phyloP scores from a whole-genome alignment of 2,113 vertebrate species.

The Corydoras sp. region DNA sequence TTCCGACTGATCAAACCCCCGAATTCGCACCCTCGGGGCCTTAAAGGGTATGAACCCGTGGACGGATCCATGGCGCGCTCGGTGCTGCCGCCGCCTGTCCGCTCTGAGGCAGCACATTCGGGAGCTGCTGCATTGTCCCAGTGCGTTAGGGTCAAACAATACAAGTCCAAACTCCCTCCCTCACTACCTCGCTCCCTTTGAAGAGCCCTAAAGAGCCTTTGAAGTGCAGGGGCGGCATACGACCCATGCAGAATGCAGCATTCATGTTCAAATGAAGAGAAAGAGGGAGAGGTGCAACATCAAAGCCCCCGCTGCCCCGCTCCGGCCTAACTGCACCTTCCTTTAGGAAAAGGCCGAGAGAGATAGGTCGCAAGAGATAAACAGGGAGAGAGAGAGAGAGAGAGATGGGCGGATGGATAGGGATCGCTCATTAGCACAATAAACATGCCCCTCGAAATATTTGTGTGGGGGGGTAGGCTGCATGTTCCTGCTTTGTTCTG shows the following conservation, averaged over 20 bases:
- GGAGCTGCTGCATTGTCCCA: constrained; percentile 33
- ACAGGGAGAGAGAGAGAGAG: constrained; percentile 1
- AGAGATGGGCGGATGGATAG: constrained; percentile 26
- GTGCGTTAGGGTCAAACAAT: constrained; percentile 48
- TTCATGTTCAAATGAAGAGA: constrained; percentile 72
- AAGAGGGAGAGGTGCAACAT: constrained; percentile 48
- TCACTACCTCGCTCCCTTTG: constrained; percentile 56
- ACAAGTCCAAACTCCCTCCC: constrained; percentile 37
- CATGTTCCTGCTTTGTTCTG: too few species aligned
- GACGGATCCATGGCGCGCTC: too few species aligned
- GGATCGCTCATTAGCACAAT: constrained; percentile 31
- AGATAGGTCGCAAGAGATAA: constrained; percentile 8
- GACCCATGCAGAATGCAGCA: constrained; percentile 57
- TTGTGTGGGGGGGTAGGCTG: too few species aligned
- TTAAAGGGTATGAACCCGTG: too few species aligned
- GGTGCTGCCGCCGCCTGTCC: background rate
- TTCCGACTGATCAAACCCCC: too few species aligned
- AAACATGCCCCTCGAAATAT: constrained; percentile 2
- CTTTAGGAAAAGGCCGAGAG: constrained; percentile 35
- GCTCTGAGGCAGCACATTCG: background rate
- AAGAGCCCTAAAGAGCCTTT: constrained; percentile 60
- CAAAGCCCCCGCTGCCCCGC: constrained; percentile 34
- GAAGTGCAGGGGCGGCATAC: constrained; percentile 59
- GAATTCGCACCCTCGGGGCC: too few species aligned
- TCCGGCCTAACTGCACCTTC: constrained; percentile 41